These are phyloP conservation scores for Pungitius pungitius DNA, from an alignment of 2,113 vertebrate genomes.

Conservation along the genomic window DNA sequence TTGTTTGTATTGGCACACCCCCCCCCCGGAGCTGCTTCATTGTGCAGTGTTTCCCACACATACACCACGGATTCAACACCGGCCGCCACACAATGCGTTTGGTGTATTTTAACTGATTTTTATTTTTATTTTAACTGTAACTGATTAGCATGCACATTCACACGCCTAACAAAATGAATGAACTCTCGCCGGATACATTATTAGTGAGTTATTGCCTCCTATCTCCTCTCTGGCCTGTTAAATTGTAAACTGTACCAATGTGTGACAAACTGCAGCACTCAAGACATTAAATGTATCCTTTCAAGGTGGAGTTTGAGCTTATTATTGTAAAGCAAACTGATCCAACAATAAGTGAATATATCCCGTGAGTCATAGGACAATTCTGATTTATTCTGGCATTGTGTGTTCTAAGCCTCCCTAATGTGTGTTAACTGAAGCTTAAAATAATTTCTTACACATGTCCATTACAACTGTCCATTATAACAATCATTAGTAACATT, in stretches of 20 bases:
- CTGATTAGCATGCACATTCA: constrained; percentile 15
- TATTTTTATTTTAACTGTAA: too few species aligned
- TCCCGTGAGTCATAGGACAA: neutral
- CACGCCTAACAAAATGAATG: neutral
- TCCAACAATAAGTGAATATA: neutral
- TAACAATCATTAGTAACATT: neutral
- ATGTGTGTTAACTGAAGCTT: neutral
- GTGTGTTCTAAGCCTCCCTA: neutral
- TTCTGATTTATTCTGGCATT: neutral
- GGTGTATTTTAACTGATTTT: too few species aligned
- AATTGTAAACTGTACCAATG: neutral
- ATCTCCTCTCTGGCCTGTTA: neutral
- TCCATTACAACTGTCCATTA: neutral
- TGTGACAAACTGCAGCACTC: neutral
- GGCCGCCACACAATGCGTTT: too few species aligned
- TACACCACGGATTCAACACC: too few species aligned
- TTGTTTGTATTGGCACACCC: neutral
- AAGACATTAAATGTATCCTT: neutral
- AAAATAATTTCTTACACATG: too few species aligned
- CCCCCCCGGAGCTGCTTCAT: constrained; percentile 1
- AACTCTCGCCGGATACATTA: constrained; percentile 27
- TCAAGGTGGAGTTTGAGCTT: neutral
- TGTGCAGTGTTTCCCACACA: constrained; percentile 3
- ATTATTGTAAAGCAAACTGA: neutral
- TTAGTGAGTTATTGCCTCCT: neutral